These are phyloP conservation scores for Actenoides lindsayi DNA, from an alignment of 2,113 vertebrate species.

Conservation along the genomic window DNA sequence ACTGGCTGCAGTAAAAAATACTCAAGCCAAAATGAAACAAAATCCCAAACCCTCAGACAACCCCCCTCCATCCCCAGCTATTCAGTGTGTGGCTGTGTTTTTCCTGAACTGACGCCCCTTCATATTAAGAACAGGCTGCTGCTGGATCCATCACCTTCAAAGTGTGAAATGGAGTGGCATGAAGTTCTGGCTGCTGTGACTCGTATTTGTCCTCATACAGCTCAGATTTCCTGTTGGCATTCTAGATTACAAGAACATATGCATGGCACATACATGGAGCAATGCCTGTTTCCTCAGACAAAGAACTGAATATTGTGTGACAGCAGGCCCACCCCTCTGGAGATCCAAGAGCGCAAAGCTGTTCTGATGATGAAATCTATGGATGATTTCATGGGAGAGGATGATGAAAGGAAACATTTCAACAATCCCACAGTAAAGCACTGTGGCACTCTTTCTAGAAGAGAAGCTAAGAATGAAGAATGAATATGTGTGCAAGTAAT, in stretches of 20 bases:
- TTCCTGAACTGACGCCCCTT: neutral
- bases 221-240: constrained; percentile 71
- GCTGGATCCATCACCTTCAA: neutral
- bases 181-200: constrained; percentile 39
- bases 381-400: neutral
- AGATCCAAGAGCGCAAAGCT: constrained; percentile 15
- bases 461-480: neutral
- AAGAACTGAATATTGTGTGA: constrained; percentile 68
- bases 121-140: neutral
- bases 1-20: neutral
- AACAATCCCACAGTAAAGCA: neutral
- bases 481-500: neutral
- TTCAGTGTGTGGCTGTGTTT: neutral
- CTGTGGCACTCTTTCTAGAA: neutral
- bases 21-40: neutral
- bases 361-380: neutral
- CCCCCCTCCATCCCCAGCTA: neutral
- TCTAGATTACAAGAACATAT: constrained; percentile 59
- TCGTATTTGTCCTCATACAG: constrained; percentile 59
- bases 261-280: neutral
- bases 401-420: neutral
- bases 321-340: constrained; percentile 38
- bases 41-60: neutral
- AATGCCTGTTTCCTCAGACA: constrained; percentile 22
- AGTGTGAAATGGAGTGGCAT: constrained; percentile 19